Conservation (phyloP, 2,888 invertebrate species). For the Melipona beecheii region DNA sequence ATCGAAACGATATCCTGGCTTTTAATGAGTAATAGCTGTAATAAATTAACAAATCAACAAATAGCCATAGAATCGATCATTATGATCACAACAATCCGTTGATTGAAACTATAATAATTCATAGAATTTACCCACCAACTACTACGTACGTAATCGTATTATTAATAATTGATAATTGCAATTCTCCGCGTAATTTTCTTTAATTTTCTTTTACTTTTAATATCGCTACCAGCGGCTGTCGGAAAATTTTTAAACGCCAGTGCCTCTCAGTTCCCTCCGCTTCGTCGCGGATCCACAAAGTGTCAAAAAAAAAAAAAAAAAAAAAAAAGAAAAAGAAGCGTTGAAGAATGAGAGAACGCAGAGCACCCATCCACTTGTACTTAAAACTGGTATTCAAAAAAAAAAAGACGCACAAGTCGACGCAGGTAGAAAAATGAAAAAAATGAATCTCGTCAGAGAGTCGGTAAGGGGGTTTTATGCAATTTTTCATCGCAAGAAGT, state of each 20-base stretch:
- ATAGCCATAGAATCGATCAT: not conserved
- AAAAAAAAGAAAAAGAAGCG: not conserved
- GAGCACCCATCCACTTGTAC: not conserved
- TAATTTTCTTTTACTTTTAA: not conserved
- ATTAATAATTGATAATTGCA: too few species aligned
- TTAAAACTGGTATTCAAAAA: not conserved
- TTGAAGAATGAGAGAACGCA: not conserved
- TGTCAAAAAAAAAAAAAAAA: not conserved
- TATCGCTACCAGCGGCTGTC: not conserved
- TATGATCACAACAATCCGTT: not conserved
- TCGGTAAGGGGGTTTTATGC: not conserved
- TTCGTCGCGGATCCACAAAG: not conserved
- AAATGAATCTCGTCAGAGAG: not conserved
- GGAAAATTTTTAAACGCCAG: not conserved
- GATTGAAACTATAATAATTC: too few species aligned
- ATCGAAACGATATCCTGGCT: too few species aligned
- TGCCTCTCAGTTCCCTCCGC: not conserved
- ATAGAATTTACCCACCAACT: too few species aligned
- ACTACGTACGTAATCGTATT: too few species aligned
- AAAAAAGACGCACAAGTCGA: not conserved
- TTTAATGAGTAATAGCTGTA: not conserved
- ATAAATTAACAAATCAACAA: not conserved
- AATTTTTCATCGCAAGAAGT: not conserved
- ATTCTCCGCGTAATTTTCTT: too few species aligned
- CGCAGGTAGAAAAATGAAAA: constrained; percentile 2